These are phyloP conservation scores for Mylabris phalerata DNA, from an alignment of 1,140 invertebrate genomes.

Conservation along the genomic window DNA sequence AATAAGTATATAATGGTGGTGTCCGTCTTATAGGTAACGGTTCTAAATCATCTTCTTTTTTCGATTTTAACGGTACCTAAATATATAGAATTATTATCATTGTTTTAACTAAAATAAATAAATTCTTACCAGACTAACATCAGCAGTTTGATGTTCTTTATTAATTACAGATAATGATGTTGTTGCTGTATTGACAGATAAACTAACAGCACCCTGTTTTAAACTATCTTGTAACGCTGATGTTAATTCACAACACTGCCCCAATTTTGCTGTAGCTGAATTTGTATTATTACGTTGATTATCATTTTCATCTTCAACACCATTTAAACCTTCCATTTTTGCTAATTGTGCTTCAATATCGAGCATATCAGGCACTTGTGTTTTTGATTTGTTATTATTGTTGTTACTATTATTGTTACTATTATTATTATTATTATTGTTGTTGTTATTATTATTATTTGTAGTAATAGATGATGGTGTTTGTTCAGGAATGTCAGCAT, in stretches of 20 bases:
- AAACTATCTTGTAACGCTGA: conserved; percentile 33
- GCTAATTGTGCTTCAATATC: conserved; percentile 60
- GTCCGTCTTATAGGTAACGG: conserved; percentile 62
- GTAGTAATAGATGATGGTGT: not conserved
- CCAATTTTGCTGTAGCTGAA: conserved; percentile 14
- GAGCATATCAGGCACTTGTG: conserved; percentile 50
- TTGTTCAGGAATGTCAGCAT: conserved; percentile 34
- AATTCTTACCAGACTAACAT: conserved; percentile 17
- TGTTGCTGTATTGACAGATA: not conserved
- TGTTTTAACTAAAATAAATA: not conserved
- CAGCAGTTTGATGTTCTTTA: conserved; percentile 17
- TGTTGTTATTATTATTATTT: conserved; percentile 1
- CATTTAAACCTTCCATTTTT: conserved; percentile 55
- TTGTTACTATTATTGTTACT: not conserved
- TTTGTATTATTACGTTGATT: conserved; percentile 2
- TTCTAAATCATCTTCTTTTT: conserved; percentile 48
- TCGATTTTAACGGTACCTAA: conserved; percentile 4
- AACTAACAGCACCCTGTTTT: conserved; percentile 22
- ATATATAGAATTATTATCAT: not conserved
- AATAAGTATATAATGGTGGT: conserved; percentile 68
- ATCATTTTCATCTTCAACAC: not conserved
- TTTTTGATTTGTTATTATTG: conserved; percentile 23
- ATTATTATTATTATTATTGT: too few relatives aligned
- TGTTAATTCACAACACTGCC: conserved; percentile 35
- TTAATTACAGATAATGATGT: conserved; percentile 2